Conservation (phyloP, 1,140 invertebrate species). For the Heliconius congener region DNA sequence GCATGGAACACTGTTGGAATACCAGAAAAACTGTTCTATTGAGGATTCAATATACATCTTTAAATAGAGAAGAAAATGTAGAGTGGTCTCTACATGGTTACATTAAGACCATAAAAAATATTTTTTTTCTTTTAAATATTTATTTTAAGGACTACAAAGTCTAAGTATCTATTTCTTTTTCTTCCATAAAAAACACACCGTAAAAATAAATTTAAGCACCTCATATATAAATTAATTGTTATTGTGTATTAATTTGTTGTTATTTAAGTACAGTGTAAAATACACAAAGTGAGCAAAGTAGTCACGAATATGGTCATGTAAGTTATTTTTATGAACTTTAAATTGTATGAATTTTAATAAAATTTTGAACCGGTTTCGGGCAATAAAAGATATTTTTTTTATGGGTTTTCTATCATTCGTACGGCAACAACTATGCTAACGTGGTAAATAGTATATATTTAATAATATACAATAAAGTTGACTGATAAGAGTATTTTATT, state of each 20-base stretch:
- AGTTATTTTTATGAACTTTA: slow-evolving; percentile 18
- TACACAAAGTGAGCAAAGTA: slow-evolving; percentile 24
- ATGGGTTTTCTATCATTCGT: not conserved
- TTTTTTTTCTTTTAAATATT: too few relatives aligned
- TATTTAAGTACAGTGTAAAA: not conserved
- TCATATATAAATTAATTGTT: slow-evolving; percentile 7
- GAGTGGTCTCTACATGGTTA: too few relatives aligned
- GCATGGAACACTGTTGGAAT: too few relatives aligned
- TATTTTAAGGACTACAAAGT: not conserved
- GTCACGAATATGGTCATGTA: slow-evolving; percentile 24
- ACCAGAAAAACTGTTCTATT: too few relatives aligned
- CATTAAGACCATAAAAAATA: too few relatives aligned
- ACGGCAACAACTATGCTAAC: not conserved
- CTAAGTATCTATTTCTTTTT: not conserved
- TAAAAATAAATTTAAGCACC: not conserved
- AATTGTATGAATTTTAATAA: slow-evolving; percentile 17
- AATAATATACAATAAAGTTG: too few relatives aligned
- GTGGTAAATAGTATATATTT: not conserved
- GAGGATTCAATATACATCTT: too few relatives aligned
- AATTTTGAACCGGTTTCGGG: not conserved
- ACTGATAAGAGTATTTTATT: too few relatives aligned
- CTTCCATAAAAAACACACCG: not conserved
- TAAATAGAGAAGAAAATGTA: too few relatives aligned
- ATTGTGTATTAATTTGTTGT: too few relatives aligned
- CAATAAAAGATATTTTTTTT: not conserved